Conservation (phyloP, 2,113 vertebrate genomes). For the Pluvianellus socialis region DNA sequence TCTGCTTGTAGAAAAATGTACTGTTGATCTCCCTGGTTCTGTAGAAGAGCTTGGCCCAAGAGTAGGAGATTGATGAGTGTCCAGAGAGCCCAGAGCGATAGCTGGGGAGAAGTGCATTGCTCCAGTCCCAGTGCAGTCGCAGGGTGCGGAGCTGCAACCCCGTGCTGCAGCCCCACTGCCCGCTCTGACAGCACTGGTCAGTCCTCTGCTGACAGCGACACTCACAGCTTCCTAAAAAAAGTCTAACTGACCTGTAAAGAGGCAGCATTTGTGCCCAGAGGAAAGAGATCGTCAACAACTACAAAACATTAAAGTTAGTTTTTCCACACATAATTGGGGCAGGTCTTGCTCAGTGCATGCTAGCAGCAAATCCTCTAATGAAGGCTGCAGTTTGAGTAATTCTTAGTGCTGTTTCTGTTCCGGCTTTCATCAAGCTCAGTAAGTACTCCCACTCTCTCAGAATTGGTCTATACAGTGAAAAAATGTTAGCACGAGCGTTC, state of each 20-base stretch:
- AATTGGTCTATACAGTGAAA: background rate
- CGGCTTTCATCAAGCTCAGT: background rate
- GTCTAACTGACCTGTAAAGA: background rate
- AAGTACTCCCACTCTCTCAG: background rate
- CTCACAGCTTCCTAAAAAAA: background rate
- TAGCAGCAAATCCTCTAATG: background rate
- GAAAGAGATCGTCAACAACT: background rate
- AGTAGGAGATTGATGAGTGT: background rate
- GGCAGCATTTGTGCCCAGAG: background rate
- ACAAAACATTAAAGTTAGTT: background rate
- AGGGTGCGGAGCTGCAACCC: background rate
- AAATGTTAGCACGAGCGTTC: background rate
- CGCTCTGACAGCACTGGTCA: background rate
- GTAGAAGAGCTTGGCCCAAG: background rate
- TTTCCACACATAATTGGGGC: background rate
- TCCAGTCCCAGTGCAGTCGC: fast-evolving
- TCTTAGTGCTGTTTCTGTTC: background rate
- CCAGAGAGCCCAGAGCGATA: background rate
- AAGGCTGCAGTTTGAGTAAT: background rate
- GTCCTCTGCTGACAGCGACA: background rate
- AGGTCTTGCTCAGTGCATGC: background rate
- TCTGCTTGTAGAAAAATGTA: background rate
- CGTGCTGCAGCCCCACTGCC: fast-evolving
- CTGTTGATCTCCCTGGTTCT: background rate
- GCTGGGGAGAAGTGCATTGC: background rate